Base-by-base conservation (phyloP, 1,140 invertebrate genomes). In the Drosophila mauritiana region DNA sequence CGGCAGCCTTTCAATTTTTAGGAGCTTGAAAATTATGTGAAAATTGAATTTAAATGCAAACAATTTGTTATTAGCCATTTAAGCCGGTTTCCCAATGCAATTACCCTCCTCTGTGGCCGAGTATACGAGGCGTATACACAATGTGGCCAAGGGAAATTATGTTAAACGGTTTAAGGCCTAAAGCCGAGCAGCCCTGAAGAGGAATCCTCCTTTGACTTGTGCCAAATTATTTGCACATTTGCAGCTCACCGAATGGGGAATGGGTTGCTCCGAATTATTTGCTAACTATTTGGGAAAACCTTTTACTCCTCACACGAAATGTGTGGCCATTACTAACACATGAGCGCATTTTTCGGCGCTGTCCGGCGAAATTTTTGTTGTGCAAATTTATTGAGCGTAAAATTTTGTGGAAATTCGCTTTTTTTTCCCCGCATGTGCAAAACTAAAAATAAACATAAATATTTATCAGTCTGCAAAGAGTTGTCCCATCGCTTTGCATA, bases 391-490 rank as follows among this genome's bases (percentile, higher is more conserved):
- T 89, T 89, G 80, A 80, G 84, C 84, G 85, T 80, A 89, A 89
- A 89, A 89, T 89, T 70, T 78, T 89, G 73, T 84, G 65, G 46
- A 69, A 68, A 76, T 83, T 88, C 31, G 13, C 59, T 45, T 65
- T 53, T 48, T 43, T 54, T 42, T 34, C 15, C 31, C 31, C 17
- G 31, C 64, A 46, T 85, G 73, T 68, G 83, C 79, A 68, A 74
- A 89, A 89, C 79, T 84, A 73, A 84, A 88, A 88, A 84, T 84
- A 89, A 88, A 88, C 83, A 88, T 89, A 88, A 88, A 88, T 88
- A 88, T 88, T 88, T 88, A 88, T 84, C 77, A 80, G 83, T 72
- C 62, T 20, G 56, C 62, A 52, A 58, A 68, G 64, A 72, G 65
- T 51, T 54, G 12, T 64, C 53, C 46, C 76, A 34, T 45, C 52